Percentiles rank a stretch among this genome's conserved stretches.
Evolutionary conservation across 2,888 invertebrate genomes (phyloP).

Genomic region (Cataglyphis livida): DNA sequence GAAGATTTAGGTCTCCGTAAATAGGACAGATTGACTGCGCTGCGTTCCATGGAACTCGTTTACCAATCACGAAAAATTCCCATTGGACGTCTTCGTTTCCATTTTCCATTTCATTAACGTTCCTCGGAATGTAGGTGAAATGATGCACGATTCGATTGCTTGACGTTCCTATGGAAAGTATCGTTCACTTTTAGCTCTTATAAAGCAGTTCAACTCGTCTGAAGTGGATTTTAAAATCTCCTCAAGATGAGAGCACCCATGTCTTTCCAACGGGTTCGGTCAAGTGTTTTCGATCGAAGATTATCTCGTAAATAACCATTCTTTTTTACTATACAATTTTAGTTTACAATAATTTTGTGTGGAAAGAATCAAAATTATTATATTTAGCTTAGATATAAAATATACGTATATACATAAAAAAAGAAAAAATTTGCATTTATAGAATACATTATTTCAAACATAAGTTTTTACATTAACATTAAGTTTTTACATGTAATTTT

Average conservation of each 20-base stretch:
- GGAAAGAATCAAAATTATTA: neutral
- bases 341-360: neutral
- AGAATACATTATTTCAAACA: too few species aligned
- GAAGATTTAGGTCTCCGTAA: constrained; percentile 36
- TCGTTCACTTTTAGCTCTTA: constrained; percentile 1
- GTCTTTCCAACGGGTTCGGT: neutral
- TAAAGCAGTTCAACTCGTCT: neutral
- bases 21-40: constrained; percentile 59
- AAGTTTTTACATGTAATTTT: too few species aligned
- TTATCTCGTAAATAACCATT: neutral
- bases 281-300: neutral
- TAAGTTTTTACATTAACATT: too few species aligned
- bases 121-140: constrained; percentile 15
- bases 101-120: constrained; percentile 28
- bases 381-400: neutral
- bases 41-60: constrained; percentile 63
- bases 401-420: neutral
- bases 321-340: neutral
- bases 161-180: constrained; percentile 22
- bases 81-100: constrained; percentile 35
- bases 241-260: neutral
- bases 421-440: too few species aligned
- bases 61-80: constrained; percentile 66
- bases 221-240: neutral
- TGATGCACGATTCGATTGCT: constrained; percentile 28